These are phyloP conservation scores for Nomada goodeniana DNA, from an alignment of 2,888 invertebrate species.

Conservation along the genomic window DNA sequence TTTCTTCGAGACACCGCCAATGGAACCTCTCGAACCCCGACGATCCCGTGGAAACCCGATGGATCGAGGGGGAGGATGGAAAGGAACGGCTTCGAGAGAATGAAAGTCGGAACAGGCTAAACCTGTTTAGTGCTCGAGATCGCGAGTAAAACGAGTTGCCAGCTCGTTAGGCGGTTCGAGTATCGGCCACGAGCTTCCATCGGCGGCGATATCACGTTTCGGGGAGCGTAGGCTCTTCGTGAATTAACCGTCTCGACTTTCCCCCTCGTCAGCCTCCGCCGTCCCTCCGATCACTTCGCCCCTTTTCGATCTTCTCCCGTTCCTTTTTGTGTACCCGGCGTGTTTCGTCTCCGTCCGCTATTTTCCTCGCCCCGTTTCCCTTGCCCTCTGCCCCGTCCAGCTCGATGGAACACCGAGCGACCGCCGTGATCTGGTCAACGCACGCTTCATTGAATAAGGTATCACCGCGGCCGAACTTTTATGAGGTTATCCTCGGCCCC, in stretches of 20 bases:
- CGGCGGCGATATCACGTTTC: slow-evolving; percentile 71
- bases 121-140: slow-evolving; percentile 77
- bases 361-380: neutral
- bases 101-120: slow-evolving; percentile 60
- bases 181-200: slow-evolving; percentile 48
- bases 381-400: neutral
- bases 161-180: slow-evolving; percentile 74
- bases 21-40: neutral
- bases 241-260: slow-evolving; percentile 67
- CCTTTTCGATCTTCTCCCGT: neutral
- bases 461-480: slow-evolving; percentile 48
- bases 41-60: neutral
- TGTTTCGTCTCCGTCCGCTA: no score
- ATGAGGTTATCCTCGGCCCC: slow-evolving; percentile 45
- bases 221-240: slow-evolving; percentile 61
- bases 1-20: slow-evolving; percentile 20
- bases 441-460: slow-evolving; percentile 62
- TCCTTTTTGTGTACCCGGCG: neutral
- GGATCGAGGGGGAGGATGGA: neutral
- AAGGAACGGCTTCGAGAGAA: slow-evolving; percentile 1
- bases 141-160: slow-evolving; percentile 79
- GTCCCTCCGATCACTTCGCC: neutral
- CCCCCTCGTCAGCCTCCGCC: neutral
- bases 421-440: slow-evolving; percentile 45
- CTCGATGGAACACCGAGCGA: slow-evolving; percentile 12